Conservation (phyloP, 2,113 vertebrate genomes). For the Apus apus region DNA sequence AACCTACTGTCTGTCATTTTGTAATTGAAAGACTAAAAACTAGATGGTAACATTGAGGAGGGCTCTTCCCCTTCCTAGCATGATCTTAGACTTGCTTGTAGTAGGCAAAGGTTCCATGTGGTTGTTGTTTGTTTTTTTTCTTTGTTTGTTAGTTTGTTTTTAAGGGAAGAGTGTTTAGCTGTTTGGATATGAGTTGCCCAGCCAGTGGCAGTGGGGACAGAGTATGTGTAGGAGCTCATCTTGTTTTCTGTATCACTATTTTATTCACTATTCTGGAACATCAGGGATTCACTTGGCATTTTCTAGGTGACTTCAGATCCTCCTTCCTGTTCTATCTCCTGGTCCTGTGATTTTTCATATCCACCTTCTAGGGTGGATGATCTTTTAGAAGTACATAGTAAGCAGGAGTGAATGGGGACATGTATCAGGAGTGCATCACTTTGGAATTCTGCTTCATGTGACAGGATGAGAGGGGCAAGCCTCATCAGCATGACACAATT, state of each 20-base stretch:
- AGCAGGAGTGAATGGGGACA: background rate
- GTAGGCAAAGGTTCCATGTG: background rate
- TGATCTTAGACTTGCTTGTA: background rate
- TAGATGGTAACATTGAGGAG: background rate
- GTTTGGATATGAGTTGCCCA: background rate
- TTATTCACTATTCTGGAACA: background rate
- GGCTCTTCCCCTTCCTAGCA: background rate
- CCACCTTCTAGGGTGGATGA: background rate
- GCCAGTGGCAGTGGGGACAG: background rate
- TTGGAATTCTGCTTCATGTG: background rate
- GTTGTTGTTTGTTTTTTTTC: background rate
- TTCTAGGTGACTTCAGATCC: background rate
- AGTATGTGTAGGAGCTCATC: background rate
- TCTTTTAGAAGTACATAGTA: background rate
- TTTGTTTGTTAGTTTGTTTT: background rate
- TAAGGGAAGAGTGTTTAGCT: background rate
- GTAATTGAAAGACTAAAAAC: background rate
- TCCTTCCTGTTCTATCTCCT: background rate
- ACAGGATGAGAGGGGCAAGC: background rate
- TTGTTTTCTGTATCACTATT: background rate
- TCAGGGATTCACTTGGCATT: background rate
- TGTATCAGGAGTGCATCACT: background rate
- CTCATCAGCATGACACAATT: background rate
- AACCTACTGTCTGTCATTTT: background rate
- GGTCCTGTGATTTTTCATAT: background rate